These are phyloP conservation scores for Eretmochelys imbricata DNA, from an alignment of 2,113 vertebrate species.

Conservation along the genomic window DNA sequence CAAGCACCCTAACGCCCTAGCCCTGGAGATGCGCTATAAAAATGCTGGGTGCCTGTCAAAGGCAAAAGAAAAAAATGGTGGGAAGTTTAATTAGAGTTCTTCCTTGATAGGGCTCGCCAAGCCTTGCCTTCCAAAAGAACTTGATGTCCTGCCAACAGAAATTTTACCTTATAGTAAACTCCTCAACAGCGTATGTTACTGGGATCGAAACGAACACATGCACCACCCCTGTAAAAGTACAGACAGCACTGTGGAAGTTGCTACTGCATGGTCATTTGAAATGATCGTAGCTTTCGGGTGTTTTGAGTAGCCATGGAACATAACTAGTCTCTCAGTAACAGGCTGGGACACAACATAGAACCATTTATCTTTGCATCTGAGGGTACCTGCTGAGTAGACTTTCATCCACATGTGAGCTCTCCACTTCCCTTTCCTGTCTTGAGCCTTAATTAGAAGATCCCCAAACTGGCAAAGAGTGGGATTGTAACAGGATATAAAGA, in stretches of 20 bases:
- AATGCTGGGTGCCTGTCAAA: conserved; percentile 15
- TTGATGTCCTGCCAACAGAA: background rate
- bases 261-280: background rate
- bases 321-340: rapidly evolving
- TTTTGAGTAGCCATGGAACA: background rate
- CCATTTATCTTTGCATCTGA: rapidly evolving
- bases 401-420: background rate
- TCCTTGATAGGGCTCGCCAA: background rate
- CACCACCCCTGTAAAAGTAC: background rate
- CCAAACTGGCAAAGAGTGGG: background rate
- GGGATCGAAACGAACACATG: background rate
- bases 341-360: background rate
- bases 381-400: background rate
- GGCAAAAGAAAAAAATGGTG: background rate
- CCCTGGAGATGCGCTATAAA: conserved; percentile 4
- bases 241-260: background rate
- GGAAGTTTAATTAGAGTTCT: background rate
- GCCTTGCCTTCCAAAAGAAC: background rate
- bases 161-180: background rate
- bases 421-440: background rate
- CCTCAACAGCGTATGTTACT: background rate
- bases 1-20: no score
- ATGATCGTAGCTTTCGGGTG: rapidly evolving
- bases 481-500: background rate
- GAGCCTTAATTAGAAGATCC: background rate